A percentile compares a stretch with the other conserved stretches of the same genome.
phyloP scores from a whole-genome alignment of 2,113 vertebrate genomes.

The Larimichthys crocea region DNA sequence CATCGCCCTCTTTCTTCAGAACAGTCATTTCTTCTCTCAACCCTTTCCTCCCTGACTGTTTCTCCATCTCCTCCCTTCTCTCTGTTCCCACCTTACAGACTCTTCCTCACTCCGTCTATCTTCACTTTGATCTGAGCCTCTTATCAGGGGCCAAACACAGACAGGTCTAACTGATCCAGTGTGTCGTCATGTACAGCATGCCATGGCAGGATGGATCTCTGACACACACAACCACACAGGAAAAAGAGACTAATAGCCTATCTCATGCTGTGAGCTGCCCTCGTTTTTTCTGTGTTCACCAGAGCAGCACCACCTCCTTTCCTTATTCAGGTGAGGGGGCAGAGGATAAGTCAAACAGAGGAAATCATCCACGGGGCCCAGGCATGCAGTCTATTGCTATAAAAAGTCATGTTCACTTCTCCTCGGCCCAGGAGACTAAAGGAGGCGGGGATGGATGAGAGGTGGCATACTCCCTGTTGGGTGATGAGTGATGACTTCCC shows the following conservation, averaged over 20 bases:
- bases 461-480: slow-evolving; percentile 13
- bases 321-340: slow-evolving; percentile 42
- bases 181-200: not conserved
- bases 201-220: slow-evolving; percentile 2
- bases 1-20: slow-evolving; percentile 3
- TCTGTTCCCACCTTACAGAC: not conserved
- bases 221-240: not conserved
- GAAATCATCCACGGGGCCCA: slow-evolving; percentile 12
- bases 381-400: not conserved
- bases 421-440: slow-evolving; percentile 24
- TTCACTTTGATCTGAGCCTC: not conserved
- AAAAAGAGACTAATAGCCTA: not conserved
- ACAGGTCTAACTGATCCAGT: not conserved
- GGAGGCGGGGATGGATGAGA: slow-evolving; percentile 34
- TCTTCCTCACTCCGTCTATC: slow-evolving; percentile 4
- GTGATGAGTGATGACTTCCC: not conserved
- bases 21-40: not conserved
- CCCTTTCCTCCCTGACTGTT: not conserved
- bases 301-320: slow-evolving; percentile 12
- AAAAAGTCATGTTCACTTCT: slow-evolving; percentile 48
- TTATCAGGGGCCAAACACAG: not conserved
- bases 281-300: slow-evolving; percentile 5
- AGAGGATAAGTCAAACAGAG: slow-evolving; percentile 42
- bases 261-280: slow-evolving; percentile 25
- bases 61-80: not conserved